Conservation (phyloP, 2,113 vertebrate genomes). For the Cebidichthys violaceus region DNA sequence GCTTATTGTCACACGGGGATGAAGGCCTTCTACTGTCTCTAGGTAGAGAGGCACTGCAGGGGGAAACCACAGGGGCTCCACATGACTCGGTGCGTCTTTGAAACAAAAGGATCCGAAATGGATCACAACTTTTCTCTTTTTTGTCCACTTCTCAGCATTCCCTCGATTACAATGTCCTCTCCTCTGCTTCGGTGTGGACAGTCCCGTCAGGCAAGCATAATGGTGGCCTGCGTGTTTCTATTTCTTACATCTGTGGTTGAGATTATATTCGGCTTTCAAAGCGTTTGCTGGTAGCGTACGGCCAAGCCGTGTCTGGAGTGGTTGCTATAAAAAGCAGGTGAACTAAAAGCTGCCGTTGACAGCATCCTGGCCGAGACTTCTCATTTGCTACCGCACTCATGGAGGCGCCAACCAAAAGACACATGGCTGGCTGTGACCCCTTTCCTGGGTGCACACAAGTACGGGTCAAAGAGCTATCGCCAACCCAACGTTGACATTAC, state of each 20-base stretch:
- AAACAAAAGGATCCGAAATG: conserved; percentile 17
- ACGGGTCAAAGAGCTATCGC: background rate
- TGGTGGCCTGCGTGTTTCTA: conserved; percentile 56
- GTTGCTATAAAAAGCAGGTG: conserved; percentile 83
- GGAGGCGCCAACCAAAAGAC: conserved; percentile 34
- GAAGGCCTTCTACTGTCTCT: conserved; percentile 67
- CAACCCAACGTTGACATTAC: background rate
- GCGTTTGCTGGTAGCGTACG: conserved; percentile 52
- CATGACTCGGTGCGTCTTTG: background rate
- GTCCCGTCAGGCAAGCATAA: conserved; percentile 26
- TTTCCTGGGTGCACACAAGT: conserved; percentile 28
- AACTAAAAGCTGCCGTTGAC: conserved; percentile 73
- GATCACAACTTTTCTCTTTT: conserved; percentile 1
- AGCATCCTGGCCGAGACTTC: conserved; percentile 65
- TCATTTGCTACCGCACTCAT: conserved; percentile 47
- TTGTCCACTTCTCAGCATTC: background rate
- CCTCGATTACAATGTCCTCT: conserved; percentile 12
- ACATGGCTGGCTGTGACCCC: conserved; percentile 42
- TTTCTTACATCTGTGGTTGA: conserved; percentile 66
- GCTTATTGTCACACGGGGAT: conserved; percentile 84
- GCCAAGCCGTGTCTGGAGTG: conserved; percentile 65
- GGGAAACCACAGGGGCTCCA: conserved; percentile 28
- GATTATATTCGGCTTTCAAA: conserved; percentile 73
- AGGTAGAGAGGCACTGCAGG: conserved; percentile 55
- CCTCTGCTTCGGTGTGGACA: background rate